These are phyloP conservation scores for Myrmecophaga tridactyla DNA, from an alignment of 2,113 vertebrate species.

Conservation along the genomic window DNA sequence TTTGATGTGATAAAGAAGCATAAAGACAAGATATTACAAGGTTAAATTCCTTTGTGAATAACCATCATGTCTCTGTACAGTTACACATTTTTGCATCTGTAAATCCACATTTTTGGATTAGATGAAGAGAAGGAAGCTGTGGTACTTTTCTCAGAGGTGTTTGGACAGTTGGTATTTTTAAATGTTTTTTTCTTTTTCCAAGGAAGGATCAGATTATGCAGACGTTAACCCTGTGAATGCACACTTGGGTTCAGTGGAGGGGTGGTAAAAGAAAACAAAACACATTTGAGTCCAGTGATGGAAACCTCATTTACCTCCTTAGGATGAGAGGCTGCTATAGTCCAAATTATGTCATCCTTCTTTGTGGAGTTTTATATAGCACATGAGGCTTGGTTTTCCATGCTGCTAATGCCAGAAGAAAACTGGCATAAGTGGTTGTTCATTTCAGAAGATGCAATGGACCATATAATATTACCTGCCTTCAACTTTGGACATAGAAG, in stretches of 20 bases:
- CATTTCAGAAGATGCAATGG: background rate
- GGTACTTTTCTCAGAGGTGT: constrained; percentile 50
- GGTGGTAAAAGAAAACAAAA: background rate
- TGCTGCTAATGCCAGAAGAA: constrained; percentile 48
- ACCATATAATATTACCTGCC: background rate
- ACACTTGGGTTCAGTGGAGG: background rate
- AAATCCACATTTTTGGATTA: constrained; percentile 59
- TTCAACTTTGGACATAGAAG: constrained; percentile 30
- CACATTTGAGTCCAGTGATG: background rate
- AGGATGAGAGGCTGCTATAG: background rate
- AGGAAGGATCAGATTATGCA: constrained; percentile 52
- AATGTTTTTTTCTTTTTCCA: constrained; percentile 38
- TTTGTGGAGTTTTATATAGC: constrained; percentile 29
- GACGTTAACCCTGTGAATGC: constrained; percentile 22
- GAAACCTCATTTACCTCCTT: background rate
- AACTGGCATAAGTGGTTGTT: constrained; percentile 22
- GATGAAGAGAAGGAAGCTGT: constrained; percentile 64
- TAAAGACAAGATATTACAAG: constrained; percentile 31
- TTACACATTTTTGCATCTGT: constrained; percentile 67
- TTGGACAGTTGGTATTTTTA: constrained; percentile 17
- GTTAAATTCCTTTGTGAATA: constrained; percentile 52
- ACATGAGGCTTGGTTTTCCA: constrained; percentile 55
- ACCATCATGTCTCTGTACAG: constrained; percentile 52
- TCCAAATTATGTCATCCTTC: background rate
- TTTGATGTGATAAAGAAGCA: constrained; percentile 68